Conservation (phyloP, 2,888 invertebrate genomes). For the Drosophila prostipennis region DNA sequence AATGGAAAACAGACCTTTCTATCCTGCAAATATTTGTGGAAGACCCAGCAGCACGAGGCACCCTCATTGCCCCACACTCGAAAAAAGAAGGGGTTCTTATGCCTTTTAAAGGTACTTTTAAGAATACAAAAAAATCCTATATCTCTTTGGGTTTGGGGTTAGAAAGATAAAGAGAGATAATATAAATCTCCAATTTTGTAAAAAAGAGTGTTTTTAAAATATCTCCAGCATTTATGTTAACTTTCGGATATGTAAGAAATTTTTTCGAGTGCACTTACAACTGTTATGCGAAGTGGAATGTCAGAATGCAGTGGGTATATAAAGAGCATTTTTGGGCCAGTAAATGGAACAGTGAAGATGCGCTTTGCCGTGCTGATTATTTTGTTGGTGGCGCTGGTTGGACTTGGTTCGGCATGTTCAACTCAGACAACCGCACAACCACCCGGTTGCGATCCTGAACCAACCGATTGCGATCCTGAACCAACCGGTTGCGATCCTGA, state of each 20-base stretch:
- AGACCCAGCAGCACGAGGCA: not conserved
- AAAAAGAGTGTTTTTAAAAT: no score
- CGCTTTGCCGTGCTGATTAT: slow-evolving; percentile 1
- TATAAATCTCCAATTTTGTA: no score
- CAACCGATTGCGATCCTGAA: not conserved
- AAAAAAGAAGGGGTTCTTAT: not conserved
- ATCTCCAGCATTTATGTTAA: no score
- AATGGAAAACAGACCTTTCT: slow-evolving; percentile 31
- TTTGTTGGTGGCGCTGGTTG: not conserved
- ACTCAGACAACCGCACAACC: not conserved
- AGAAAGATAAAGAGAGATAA: no score
- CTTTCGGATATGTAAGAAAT: not conserved
- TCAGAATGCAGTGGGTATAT: slow-evolving; percentile 10
- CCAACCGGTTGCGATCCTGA: not conserved
- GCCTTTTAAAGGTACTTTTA: no score
- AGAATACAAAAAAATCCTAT: no score
- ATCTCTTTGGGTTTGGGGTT: no score
- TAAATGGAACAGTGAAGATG: slow-evolving; percentile 2
- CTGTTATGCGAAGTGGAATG: not conserved
- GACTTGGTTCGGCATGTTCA: not conserved
- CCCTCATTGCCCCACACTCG: not conserved
- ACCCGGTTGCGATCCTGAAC: not conserved
- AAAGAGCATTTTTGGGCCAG: not conserved
- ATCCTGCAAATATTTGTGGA: slow-evolving; percentile 24
- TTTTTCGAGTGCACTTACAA: slow-evolving; percentile 7